Base-by-base conservation (phyloP, 2,797 vertebrate species). In the Coregonus ussuriensis region DNA sequence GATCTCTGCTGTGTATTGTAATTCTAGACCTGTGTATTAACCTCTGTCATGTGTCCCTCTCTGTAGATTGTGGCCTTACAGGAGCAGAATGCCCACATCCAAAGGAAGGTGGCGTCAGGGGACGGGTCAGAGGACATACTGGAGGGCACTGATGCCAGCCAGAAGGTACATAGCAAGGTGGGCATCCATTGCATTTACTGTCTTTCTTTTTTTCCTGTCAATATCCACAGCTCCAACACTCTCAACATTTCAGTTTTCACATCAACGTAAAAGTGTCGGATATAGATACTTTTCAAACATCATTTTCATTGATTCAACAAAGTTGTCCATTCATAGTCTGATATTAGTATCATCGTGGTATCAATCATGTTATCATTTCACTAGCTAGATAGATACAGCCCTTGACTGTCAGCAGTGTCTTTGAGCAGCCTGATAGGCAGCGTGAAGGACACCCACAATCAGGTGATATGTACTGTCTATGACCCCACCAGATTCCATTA, bases 51-150 rank as follows among this genome's bases (percentile, higher is more conserved):
- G 59, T 62, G n/a, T 63, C 59, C 59, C 25, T 47, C 41, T 47
- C 41, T 85, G 29, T 93, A 99, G 98, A 99, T 99, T 71, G 94
- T 98, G 93, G 97, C 96, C 91, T 96, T 99, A 92, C 93, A 96
- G 81, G 98, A 99, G 87, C 98, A 99, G 94, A 99, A 99, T 95
- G 97, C 97, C 84, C 97, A 99, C 89, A 96, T 99, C 87, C 98
- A 99, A 91, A 97, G 97, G 84, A 99, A 99, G 93, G 96, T 98
- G 89, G 96, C 95, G 4, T 95, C 97, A 4, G 97, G 97, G 59
- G 97, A 99, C 4, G 96, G 93, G 13, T 90, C 92, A 72, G 97
- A 98, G 54, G 97, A 99, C 84, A 89, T 96, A 25, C 92, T 97
- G 86, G 98, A 99, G 83, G 94, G 94, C 80, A 93, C 93, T 54